Percentiles rank a stretch among this genome's conserved stretches.
phyloP scores from a whole-genome alignment of 2,888 invertebrate genomes.

The Halictus quadricinctus region DNA sequence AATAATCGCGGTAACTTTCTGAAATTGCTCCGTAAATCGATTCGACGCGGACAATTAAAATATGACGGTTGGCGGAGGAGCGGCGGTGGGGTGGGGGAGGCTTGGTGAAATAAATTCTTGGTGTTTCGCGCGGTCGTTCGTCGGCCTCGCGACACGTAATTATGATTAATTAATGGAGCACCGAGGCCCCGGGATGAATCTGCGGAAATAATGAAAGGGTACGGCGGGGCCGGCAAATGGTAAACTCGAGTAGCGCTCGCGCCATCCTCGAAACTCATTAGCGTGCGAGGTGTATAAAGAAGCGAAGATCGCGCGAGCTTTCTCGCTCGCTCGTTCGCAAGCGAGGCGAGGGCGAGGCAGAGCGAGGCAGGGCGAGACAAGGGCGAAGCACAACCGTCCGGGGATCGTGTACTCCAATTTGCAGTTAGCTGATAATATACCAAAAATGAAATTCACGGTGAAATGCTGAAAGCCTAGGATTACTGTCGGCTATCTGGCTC shows the following conservation, averaged over 20 bases:
- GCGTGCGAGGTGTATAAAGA: conserved; percentile 22
- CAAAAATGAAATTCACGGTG: conserved; percentile 37
- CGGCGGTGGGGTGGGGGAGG: background rate
- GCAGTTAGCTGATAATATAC: conserved; percentile 46
- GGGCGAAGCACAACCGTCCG: conserved; percentile 2
- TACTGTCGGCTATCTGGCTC: conserved; percentile 23
- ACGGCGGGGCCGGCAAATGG: conserved; percentile 10
- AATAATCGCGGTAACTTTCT: conserved; percentile 16
- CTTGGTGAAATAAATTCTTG: conserved; percentile 12
- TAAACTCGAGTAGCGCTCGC: conserved; percentile 19
- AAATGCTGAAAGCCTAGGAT: conserved; percentile 26
- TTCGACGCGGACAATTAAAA: conserved; percentile 25
- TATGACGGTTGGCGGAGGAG: background rate
- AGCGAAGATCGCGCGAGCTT: conserved; percentile 7
- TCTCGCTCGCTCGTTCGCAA: background rate
- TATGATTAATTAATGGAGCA: conserved; percentile 42
- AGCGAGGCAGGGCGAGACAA: too few relatives aligned
- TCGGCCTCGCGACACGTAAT: conserved; percentile 15
- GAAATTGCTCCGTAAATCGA: conserved; percentile 35
- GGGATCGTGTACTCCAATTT: conserved; percentile 42
- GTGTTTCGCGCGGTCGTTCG: conserved; percentile 5
- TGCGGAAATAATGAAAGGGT: conserved; percentile 5
- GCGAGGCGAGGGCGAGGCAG: background rate
- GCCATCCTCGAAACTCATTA: conserved; percentile 26
- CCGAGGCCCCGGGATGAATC: background rate